These are phyloP conservation scores for Dicaeum eximium DNA, from an alignment of 2,113 vertebrate genomes.

Conservation along the genomic window DNA sequence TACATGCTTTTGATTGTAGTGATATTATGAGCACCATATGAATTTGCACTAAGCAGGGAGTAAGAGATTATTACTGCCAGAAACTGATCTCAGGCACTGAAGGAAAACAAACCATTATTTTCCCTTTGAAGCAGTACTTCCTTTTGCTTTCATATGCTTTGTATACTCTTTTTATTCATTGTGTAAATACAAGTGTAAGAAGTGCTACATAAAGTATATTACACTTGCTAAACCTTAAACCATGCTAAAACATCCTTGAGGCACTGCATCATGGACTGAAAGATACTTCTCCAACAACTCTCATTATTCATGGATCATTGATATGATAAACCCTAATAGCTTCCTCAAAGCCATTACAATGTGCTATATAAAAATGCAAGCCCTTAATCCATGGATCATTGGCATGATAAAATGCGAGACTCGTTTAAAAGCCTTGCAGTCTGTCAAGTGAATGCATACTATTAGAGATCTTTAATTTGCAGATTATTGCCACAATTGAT, in stretches of 20 bases:
- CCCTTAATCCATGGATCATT: constrained; percentile 20
- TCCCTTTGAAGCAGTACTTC: not conserved
- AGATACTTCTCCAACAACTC: not conserved
- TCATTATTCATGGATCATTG: constrained; percentile 41
- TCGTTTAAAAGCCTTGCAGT: constrained; percentile 6
- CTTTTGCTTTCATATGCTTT: not conserved
- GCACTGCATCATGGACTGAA: not conserved
- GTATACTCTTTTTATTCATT: not conserved
- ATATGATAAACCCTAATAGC: not conserved
- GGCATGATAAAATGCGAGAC: not conserved
- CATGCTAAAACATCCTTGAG: not conserved
- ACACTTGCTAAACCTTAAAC: constrained; percentile 21
- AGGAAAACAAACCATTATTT: not conserved
- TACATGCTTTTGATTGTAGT: not conserved
- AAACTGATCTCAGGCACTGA: not conserved
- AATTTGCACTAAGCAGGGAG: not conserved
- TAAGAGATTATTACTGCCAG: not conserved
- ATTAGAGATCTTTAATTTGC: constrained; percentile 13
- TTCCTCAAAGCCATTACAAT: not conserved
- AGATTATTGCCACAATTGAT: constrained; percentile 12
- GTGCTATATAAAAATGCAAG: constrained; percentile 9
- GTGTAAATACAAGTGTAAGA: not conserved
- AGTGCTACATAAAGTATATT: not conserved
- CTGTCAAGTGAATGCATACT: not conserved
- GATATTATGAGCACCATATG: not conserved